phyloP scores from a whole-genome alignment of 2,888 invertebrate species.

The Dysmachus trigonus region DNA sequence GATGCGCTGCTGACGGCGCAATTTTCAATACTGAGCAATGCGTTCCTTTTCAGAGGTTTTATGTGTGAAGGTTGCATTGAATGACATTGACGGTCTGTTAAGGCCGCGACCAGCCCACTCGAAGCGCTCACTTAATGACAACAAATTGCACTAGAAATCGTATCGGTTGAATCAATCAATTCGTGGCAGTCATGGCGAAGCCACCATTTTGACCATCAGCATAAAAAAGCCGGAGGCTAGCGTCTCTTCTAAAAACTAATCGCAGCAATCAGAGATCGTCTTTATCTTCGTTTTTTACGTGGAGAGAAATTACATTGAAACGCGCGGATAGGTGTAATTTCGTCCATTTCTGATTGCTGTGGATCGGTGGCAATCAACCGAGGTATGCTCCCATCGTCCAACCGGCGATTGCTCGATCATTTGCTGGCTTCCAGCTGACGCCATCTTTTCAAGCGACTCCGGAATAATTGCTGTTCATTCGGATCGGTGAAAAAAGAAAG shows the following conservation, averaged over 20 bases:
- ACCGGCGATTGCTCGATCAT: background rate
- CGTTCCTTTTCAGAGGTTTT: slow-evolving; percentile 45
- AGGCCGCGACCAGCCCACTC: background rate
- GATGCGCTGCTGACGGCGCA: background rate
- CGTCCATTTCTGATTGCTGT: slow-evolving; percentile 18
- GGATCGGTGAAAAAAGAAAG: background rate
- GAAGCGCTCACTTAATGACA: background rate
- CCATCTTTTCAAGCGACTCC: background rate
- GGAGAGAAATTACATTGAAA: background rate
- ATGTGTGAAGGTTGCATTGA: slow-evolving; percentile 21
- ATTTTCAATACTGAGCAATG: slow-evolving; percentile 37
- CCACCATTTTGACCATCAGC: slow-evolving; percentile 20
- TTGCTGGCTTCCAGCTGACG: slow-evolving; percentile 9
- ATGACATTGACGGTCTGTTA: background rate
- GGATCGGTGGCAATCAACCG: slow-evolving; percentile 12
- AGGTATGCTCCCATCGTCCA: background rate
- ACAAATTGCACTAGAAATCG: background rate
- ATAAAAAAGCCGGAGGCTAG: background rate
- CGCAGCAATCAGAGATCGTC: background rate
- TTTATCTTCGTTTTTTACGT: background rate
- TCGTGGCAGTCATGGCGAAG: background rate
- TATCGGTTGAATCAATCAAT: background rate
- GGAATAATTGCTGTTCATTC: slow-evolving; percentile 16
- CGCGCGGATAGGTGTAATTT: slow-evolving; percentile 28
- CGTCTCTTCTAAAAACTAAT: slow-evolving; percentile 10